A percentile compares a stretch with the other conserved stretches of the same genome.
phyloP scores from a whole-genome alignment of 2,888 invertebrate genomes.

The Sphaerophoria rueppellii region DNA sequence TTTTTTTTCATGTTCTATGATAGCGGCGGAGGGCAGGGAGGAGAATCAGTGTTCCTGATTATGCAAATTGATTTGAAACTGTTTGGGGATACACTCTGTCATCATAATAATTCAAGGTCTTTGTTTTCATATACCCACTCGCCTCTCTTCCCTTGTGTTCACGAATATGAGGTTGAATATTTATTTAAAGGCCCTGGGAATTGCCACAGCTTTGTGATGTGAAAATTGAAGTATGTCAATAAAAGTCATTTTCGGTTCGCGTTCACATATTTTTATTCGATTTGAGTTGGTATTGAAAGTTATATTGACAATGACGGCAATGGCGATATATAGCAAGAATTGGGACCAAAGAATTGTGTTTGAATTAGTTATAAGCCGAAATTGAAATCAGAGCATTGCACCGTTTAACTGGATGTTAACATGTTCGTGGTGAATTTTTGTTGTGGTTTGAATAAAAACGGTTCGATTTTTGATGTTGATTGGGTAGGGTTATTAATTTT shows the following conservation, averaged over 20 bases:
- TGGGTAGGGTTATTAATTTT: too few species aligned
- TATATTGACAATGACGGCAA: background rate
- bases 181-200: conserved; percentile 32
- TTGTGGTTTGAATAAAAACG: background rate
- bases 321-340: background rate
- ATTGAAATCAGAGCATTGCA: background rate
- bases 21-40: background rate
- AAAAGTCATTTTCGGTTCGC: conserved; percentile 3
- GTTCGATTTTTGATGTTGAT: too few species aligned
- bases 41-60: conserved; percentile 26
- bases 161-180: background rate
- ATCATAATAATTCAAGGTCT: conserved; percentile 1
- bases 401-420: background rate
- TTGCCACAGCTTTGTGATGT: conserved; percentile 30
- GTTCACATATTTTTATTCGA: conserved; percentile 4
- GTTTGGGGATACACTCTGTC: conserved; percentile 13
- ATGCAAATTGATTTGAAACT: conserved; percentile 54
- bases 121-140: background rate
- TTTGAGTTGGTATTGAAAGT: background rate
- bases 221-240: conserved; percentile 17
- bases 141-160: background rate
- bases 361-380: background rate
- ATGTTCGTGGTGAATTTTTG: background rate
- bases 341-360: background rate
- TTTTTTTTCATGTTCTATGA: background rate